Conservation (phyloP, 2,797 vertebrate genomes). For the Oreortyx pictus region DNA sequence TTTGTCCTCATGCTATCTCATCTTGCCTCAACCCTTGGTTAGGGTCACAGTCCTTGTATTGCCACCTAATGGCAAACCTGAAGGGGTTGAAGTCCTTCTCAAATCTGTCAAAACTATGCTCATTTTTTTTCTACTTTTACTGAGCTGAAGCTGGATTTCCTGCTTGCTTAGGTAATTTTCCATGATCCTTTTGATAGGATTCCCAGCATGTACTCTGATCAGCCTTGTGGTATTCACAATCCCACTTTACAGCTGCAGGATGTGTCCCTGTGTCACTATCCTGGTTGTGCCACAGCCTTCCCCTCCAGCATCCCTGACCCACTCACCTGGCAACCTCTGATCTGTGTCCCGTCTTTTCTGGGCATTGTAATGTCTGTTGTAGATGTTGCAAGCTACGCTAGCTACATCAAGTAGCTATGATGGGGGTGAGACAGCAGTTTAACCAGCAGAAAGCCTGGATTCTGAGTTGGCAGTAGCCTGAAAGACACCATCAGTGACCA, state of each 20-base stretch:
- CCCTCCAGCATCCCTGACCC: not conserved
- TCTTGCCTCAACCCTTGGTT: not conserved
- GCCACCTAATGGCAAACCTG: not conserved
- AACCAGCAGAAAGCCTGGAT: not conserved
- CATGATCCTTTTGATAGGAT: not conserved
- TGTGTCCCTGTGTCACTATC: not conserved
- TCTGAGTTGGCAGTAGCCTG: not conserved
- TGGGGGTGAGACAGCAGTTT: not conserved
- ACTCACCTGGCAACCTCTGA: not conserved
- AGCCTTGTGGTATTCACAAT: not conserved
- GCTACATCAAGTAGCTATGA: not conserved
- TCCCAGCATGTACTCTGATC: not conserved
- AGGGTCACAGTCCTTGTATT: not conserved
- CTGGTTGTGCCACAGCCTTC: not conserved
- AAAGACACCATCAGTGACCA: not conserved
- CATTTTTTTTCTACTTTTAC: not conserved
- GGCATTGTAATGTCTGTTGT: not conserved
- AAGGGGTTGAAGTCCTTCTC: not conserved
- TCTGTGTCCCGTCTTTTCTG: not conserved
- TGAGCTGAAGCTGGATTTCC: not conserved
- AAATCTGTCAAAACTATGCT: not conserved
- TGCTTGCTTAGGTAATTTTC: not conserved
- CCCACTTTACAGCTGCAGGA: not conserved
- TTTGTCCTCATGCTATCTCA: not conserved
- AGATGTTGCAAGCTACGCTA: not conserved